Evolutionary conservation across 1,140 invertebrate species (phyloP), one percentile per base, ranked within the genome.

Genomic region (Sycophila sp.): DNA sequence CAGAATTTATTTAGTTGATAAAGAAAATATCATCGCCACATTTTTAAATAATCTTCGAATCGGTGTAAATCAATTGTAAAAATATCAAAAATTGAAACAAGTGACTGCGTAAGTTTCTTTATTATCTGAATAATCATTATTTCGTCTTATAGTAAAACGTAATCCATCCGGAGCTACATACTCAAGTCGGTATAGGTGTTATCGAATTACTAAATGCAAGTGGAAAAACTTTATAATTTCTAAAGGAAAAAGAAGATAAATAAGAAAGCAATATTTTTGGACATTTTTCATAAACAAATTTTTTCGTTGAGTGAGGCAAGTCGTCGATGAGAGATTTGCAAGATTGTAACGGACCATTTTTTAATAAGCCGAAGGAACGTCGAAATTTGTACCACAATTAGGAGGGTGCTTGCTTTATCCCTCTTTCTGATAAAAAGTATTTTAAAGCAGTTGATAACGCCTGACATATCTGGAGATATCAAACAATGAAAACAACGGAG

Each of bases 11-110:
- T 56, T 19, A 17, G 30, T 19, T 19, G 22, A 59, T 10, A 26
- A 59, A 40, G 34, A 59, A 59, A 40, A 59, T 59, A 59, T 40
- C 56, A 59, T 28, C 40, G 11, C 17, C n/a, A 34, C 34, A 58
- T 58, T 58, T n/a, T 34, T 58, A 42, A 28, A 60, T 42, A 17
- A 60, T 42, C 28, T 60, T 60, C 10, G 5, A 60, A 60, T 26
- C 15, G 13, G 42, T 13, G 28, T n/a, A 42, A 19, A 42, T 56
- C n/a, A 56, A 17, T 60, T 17, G n/a, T n/a, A n/a, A n/a, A 42
- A 42, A 42, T 42, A 60, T 28, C 24, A 42, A 42, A 60, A 60
- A n/a, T n/a, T n/a, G n/a, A n/a, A n/a, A n/a, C 36, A n/a, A n/a
- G n/a, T n/a, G 38, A 60, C 36, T 60, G 13, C 47, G 28, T 45